Base-by-base conservation (phyloP, 2,888 invertebrate genomes). In the Cheiracanthium punctorium region DNA sequence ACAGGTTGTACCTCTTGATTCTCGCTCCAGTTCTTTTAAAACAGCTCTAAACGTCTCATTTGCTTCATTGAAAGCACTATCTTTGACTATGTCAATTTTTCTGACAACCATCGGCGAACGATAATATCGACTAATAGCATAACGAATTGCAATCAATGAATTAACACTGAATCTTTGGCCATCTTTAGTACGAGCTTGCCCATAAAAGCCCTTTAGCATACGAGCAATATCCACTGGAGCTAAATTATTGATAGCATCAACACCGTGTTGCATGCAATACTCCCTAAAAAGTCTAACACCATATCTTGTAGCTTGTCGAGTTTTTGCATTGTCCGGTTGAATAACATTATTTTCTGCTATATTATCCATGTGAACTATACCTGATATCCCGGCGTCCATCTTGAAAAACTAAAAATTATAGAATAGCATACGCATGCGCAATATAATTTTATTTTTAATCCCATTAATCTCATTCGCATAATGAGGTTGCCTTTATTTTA, bases 111-210 rank as follows among this genome's bases (percentile, higher is more conserved):
- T 82, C 64, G 88, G 88, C 24, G 88, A 88, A 14, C 88, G 84
- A 80, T 88, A 88, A 74, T 88, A 88, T 69, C 88, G 88, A 67
- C 88, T 88, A 79, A 88, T 88, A 58, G 88, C 88, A 67, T 88
- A 88, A n/a, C 88, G 85, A 72, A 88, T 88, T 30, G 88, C 88
- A 71, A 88, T 88, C 85, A 88, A 73, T 41, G 88, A 88, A 74
- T 88, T 88, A 58, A 88, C 88, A 73, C 88, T 88, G 65, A 88
- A 88, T 64, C 88, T 80, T 76, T 88, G 88, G 82, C 88, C 88
- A 82, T 88, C 88, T 77, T 88, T 87, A 58, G 88, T 88, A 64
- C 88, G 88, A 67, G 85, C 88, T 71, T 88, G 87, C 67, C 85
- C 88, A 65, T 88, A 88, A 64, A 88, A 88, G 52, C 88, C 88